phyloP scores from a whole-genome alignment of 2,888 invertebrate genomes.

The Tetragonula carbonaria region DNA sequence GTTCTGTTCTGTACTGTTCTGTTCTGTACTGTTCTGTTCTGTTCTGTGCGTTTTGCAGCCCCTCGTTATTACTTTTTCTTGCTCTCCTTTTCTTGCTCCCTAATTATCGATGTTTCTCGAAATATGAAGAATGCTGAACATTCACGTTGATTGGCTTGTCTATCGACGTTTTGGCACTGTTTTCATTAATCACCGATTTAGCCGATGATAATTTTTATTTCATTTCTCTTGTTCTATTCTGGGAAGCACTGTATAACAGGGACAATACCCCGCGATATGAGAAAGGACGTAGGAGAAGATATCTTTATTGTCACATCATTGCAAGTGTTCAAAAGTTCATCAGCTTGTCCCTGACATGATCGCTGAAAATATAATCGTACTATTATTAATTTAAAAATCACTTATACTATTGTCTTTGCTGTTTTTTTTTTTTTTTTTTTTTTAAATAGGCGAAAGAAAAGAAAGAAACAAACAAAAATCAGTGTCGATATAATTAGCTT shows the following conservation, averaged over 20 bases:
- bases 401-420: no score
- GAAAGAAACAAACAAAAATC: no score
- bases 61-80: constrained; percentile 4
- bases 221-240: constrained; percentile 57
- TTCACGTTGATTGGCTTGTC: constrained; percentile 73
- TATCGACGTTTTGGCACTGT: constrained; percentile 74
- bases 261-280: constrained; percentile 77
- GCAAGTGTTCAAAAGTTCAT: constrained; percentile 75
- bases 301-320: constrained; percentile 84
- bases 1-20: constrained; percentile 16
- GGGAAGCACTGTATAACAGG: constrained; percentile 82
- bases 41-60: constrained; percentile 14
- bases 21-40: constrained; percentile 36
- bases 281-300: constrained; percentile 74
- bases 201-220: constrained; percentile 49
- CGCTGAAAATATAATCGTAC: constrained; percentile 74
- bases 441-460: not conserved
- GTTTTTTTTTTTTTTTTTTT: no score
- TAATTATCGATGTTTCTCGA: constrained; percentile 34
- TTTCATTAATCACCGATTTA: constrained; percentile 52
- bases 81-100: constrained; percentile 2
- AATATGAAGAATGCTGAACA: not conserved
- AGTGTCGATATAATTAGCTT: not conserved
- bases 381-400: constrained; percentile 5
- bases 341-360: constrained; percentile 80